Evolutionary conservation across 2,888 invertebrate genomes (phyloP), one percentile per base, ranked within the genome.

Genomic region (Galeopsomyia nigrocyanea): DNA sequence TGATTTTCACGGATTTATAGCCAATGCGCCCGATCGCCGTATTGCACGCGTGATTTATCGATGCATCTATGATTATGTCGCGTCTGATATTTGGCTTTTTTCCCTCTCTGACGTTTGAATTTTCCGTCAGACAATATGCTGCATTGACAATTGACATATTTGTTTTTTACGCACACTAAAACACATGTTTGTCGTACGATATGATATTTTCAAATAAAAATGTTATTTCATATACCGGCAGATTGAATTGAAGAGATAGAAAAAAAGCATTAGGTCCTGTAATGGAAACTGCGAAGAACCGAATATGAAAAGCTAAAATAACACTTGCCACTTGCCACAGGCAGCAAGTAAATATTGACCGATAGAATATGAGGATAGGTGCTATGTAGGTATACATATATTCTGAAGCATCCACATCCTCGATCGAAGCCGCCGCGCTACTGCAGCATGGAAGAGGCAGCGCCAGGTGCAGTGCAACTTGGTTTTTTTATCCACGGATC

Each of bases 1-100:
- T 82, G 80, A 82, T 83, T 82, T 80, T 79, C 79, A 7, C 53
- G 62, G 82, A 85, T 85, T 85, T 85, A 85, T 82, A 80, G 78
- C 74, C 78, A 50, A 7, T 16, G 17, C 71, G 68, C 61, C 19
- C 61, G 47, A 19, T 19, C 62, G 51, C 49, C 26, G 19, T 47
- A 67, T 58, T 26, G 51, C 21, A 31, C 61, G 53, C 53, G 49
- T 77, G 78, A 78, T 79, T 79, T 80, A 78, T 78, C 71, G 76
- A 69, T 19, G 13, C 39, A 53, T 53, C 21, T 53, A 65, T 65
- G 47, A 65, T 65, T 55, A 55, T 19, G 16, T 26, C 49, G 21
- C 16, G 21, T 63, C 26, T 31, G 39, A 26, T 39, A 39, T 39
- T 39, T 39, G 2, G 1, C 10, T 39, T 39, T 7, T 39, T 7